Evolutionary conservation across 2,888 invertebrate genomes (phyloP).

Genomic region (Pammene fasciana): DNA sequence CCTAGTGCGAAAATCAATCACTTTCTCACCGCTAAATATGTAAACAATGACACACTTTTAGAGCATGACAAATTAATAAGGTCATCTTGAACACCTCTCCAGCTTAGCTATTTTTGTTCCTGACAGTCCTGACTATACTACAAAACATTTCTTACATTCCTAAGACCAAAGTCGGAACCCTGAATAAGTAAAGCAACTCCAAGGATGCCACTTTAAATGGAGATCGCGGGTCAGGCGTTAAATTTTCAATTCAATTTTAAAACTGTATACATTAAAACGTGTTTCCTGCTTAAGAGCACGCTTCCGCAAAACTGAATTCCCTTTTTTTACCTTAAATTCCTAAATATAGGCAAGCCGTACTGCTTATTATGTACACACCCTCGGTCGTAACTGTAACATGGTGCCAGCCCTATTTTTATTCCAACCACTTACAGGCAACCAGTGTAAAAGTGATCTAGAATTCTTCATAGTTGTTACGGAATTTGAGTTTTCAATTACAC

Average conservation of each 20-base stretch:
- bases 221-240: slow-evolving; percentile 21
- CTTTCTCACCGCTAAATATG: no score
- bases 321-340: slow-evolving; percentile 13
- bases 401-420: slow-evolving; percentile 43
- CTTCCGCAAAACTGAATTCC: slow-evolving; percentile 11
- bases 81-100: no score
- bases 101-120: no score
- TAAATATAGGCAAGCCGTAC: slow-evolving; percentile 8
- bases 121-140: not conserved
- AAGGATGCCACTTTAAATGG: slow-evolving; percentile 36
- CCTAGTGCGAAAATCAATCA: no score
- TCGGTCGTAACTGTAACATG: slow-evolving; percentile 38
- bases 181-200: slow-evolving; percentile 34
- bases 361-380: slow-evolving; percentile 27
- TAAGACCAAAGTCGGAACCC: slow-evolving; percentile 13
- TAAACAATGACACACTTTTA: no score
- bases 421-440: not conserved
- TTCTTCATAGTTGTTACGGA: not conserved
- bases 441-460: not conserved
- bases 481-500: not conserved
- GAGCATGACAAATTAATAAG: no score
- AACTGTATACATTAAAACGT: slow-evolving; percentile 26
- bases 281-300: slow-evolving; percentile 2
- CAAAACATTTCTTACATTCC: not conserved
- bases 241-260: slow-evolving; percentile 32